phyloP scores from a whole-genome alignment of 2,113 vertebrate species.

The Brachypteracias leptosomus region DNA sequence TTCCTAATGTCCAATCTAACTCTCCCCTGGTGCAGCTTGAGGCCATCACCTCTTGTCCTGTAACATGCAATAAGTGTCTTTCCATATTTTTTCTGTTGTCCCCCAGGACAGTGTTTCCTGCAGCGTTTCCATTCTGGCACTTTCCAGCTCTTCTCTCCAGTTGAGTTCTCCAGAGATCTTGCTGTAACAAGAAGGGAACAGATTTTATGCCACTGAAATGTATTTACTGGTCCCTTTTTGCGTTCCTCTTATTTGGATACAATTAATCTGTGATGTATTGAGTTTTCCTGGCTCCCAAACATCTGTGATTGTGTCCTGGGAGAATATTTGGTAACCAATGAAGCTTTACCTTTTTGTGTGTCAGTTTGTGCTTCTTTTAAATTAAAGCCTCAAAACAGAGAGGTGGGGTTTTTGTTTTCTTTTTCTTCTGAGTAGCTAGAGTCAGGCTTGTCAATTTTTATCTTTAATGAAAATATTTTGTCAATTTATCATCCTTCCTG shows the following conservation, averaged over 20 bases:
- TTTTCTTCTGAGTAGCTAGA: neutral
- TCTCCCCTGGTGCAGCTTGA: too few species aligned
- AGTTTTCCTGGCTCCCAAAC: neutral
- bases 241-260: neutral
- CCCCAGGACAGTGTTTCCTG: neutral
- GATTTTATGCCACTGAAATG: neutral
- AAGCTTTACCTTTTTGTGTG: neutral
- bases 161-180: neutral
- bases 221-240: neutral
- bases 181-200: neutral
- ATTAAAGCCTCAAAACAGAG: neutral
- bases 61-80: too few species aligned
- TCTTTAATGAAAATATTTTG: conserved; percentile 55
- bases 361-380: neutral
- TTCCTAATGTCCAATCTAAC: too few species aligned
- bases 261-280: neutral
- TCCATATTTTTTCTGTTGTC: neutral
- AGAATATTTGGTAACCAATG: neutral
- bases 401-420: neutral
- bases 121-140: neutral
- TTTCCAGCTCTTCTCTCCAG: neutral
- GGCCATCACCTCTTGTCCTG: too few species aligned
- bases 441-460: neutral
- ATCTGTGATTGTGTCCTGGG: neutral
- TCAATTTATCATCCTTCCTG: conserved; percentile 34